These are phyloP conservation scores for Tribolium madens DNA, from an alignment of 1,140 invertebrate genomes.

Conservation along the genomic window DNA sequence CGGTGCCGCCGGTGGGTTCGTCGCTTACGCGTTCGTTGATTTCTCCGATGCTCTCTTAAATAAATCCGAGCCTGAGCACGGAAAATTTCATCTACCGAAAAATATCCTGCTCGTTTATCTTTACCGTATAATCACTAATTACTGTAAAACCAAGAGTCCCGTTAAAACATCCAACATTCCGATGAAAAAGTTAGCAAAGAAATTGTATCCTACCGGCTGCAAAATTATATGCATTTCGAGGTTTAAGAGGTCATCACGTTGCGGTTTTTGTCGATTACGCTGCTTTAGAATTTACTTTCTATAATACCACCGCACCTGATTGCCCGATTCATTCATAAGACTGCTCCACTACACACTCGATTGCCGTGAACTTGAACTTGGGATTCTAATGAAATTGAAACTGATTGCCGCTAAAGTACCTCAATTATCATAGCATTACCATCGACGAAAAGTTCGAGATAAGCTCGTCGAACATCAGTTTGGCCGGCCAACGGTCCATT, in stretches of 20 bases:
- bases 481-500: not conserved
- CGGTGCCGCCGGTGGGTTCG: constrained; percentile 46
- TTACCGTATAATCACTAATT: constrained; percentile 48
- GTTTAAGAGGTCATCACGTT: constrained; percentile 48
- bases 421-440: constrained; percentile 27
- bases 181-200: constrained; percentile 52
- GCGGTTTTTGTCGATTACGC: constrained; percentile 46
- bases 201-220: constrained; percentile 34
- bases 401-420: constrained; percentile 47
- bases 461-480: not conserved
- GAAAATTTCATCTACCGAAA: constrained; percentile 37
- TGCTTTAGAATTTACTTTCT: constrained; percentile 56
- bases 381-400: constrained; percentile 64
- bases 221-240: constrained; percentile 48
- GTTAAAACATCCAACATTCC: constrained; percentile 53
- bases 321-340: constrained; percentile 62
- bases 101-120: not conserved
- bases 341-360: constrained; percentile 59
- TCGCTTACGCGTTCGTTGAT: constrained; percentile 49
- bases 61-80: constrained; percentile 47
- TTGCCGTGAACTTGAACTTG: constrained; percentile 66
- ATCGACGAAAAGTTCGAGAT: not conserved
- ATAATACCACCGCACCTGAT: constrained; percentile 48
- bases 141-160: constrained; percentile 53
- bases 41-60: constrained; percentile 51